These are phyloP conservation scores for Grammomys dolichurus DNA, from an alignment of 2,113 vertebrate species.

Conservation along the genomic window DNA sequence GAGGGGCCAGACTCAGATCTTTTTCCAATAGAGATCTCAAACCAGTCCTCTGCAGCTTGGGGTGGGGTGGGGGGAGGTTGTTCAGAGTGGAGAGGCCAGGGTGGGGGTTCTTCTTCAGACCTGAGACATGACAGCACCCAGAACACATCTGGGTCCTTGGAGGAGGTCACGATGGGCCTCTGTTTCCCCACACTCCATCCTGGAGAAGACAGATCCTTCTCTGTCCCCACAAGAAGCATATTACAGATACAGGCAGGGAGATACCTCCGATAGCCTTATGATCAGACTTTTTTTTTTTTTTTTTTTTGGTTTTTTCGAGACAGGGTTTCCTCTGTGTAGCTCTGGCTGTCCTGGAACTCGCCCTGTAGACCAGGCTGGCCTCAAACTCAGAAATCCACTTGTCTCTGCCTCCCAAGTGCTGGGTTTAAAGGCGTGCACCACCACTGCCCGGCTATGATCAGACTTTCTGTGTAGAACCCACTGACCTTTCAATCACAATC, in stretches of 20 bases:
- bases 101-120: not conserved
- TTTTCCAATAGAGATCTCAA: not conserved
- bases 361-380: no score
- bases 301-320: no score
- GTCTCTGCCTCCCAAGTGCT: no score
- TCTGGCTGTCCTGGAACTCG: no score
- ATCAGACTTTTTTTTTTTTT: not conserved
- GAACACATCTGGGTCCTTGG: not conserved
- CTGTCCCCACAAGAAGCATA: accelerated
- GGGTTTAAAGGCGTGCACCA: no score
- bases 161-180: not conserved
- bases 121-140: not conserved
- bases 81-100: not conserved
- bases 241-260: no score
- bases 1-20: not conserved
- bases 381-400: no score
- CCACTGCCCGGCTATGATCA: not conserved
- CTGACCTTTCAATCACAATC: not conserved
- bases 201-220: not conserved
- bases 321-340: no score
- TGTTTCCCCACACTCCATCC: not conserved
- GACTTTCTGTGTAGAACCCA: not conserved
- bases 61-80: not conserved
- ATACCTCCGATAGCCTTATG: no score
- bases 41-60: not conserved